phyloP scores from a whole-genome alignment of 2,888 invertebrate species.

The Drosophila suboccidentalis region DNA sequence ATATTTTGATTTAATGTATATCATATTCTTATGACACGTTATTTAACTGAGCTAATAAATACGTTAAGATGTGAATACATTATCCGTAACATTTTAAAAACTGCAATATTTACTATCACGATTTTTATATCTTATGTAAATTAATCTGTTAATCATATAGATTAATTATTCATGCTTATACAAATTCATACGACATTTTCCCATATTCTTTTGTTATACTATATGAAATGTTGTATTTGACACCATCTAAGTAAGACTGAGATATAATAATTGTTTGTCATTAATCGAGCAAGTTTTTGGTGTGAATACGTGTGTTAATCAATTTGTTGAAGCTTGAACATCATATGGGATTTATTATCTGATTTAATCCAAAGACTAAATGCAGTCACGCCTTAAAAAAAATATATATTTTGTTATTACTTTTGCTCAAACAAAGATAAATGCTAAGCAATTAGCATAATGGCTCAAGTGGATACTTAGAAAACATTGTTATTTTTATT shows the following conservation, averaged over 20 bases:
- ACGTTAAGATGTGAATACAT: too few relatives aligned
- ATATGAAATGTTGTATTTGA: background rate
- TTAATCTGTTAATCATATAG: slow-evolving; percentile 1
- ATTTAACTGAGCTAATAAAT: too few relatives aligned
- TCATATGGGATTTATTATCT: slow-evolving; percentile 38
- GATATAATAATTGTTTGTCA: slow-evolving; percentile 1
- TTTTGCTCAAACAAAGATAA: slow-evolving; percentile 32
- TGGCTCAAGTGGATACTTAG: slow-evolving; percentile 33
- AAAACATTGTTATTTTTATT: slow-evolving; percentile 38
- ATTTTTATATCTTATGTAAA: background rate
- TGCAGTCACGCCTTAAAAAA: slow-evolving; percentile 37
- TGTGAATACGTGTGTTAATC: slow-evolving; percentile 32
- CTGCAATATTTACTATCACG: background rate
- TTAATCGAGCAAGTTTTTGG: slow-evolving; percentile 24
- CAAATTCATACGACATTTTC: background rate
- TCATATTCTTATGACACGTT: too few relatives aligned
- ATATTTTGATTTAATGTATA: too few relatives aligned
- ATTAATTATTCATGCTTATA: background rate
- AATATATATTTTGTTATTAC: slow-evolving; percentile 21
- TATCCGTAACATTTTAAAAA: background rate
- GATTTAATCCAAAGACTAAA: slow-evolving; percentile 35
- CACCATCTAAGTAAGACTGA: slow-evolving; percentile 7
- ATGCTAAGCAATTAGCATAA: slow-evolving; percentile 46
- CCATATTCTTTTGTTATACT: background rate
- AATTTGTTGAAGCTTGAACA: slow-evolving; percentile 24